Evolutionary conservation across 2,888 invertebrate genomes (phyloP).

Genomic region (Clanis bilineata): DNA sequence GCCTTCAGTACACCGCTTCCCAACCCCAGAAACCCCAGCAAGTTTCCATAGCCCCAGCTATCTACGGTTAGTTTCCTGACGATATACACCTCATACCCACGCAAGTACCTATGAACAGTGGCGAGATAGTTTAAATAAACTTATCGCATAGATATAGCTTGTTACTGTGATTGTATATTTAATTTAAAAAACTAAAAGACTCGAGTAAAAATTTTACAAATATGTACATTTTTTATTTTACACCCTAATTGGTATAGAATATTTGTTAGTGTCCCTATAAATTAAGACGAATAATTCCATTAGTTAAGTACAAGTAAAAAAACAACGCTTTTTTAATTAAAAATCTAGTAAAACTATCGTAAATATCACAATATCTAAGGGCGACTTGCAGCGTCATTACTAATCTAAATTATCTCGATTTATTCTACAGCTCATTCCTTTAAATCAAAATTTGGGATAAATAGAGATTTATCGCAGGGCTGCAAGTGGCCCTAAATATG

Average conservation of each 20-base stretch:
- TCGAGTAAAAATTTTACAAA: constrained; percentile 30
- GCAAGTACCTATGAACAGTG: constrained; percentile 35
- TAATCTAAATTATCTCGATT: too few species aligned
- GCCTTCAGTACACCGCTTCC: constrained; percentile 69
- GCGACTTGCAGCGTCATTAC: too few species aligned
- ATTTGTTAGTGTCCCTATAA: too few species aligned
- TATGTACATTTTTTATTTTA: constrained; percentile 19
- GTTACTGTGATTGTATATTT: constrained; percentile 71
- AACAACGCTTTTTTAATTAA: too few species aligned
- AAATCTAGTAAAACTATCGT: too few species aligned
- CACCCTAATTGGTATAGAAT: background rate
- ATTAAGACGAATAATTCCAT: too few species aligned
- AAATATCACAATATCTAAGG: too few species aligned
- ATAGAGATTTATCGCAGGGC: too few species aligned
- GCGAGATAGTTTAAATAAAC: constrained; percentile 35
- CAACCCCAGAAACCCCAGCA: constrained; percentile 57
- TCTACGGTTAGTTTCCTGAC: constrained; percentile 55
- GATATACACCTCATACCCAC: constrained; percentile 10
- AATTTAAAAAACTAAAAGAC: constrained; percentile 46
- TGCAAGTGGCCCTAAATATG: too few species aligned
- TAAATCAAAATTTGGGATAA: too few species aligned
- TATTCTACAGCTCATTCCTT: too few species aligned
- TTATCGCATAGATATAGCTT: constrained; percentile 49
- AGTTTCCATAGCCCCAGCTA: constrained; percentile 41
- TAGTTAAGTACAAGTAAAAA: too few species aligned